Conservation (phyloP, 2,113 vertebrate genomes). For the Rana temporaria region DNA sequence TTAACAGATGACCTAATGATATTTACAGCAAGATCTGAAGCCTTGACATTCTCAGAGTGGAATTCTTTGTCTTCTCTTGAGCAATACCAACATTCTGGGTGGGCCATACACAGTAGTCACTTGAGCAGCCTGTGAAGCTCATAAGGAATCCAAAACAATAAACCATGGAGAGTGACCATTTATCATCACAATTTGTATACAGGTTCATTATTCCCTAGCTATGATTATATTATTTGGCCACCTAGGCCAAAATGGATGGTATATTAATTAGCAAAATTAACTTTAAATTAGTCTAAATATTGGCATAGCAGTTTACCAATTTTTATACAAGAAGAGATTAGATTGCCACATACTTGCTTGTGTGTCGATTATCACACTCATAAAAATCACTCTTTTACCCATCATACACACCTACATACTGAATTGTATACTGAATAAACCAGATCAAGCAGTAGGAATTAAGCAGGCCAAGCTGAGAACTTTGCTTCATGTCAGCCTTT, state of each 20-base stretch:
- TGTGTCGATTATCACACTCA: too few relatives aligned
- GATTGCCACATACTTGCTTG: too few relatives aligned
- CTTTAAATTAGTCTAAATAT: neutral
- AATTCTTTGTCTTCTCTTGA: constrained; percentile 15
- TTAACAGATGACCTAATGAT: constrained; percentile 18
- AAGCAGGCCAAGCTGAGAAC: too few relatives aligned
- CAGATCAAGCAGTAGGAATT: too few relatives aligned
- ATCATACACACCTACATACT: too few relatives aligned
- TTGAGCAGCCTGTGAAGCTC: constrained; percentile 26
- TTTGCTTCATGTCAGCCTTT: too few relatives aligned
- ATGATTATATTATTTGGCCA: neutral
- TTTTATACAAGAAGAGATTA: too few relatives aligned
- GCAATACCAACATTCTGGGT: constrained; percentile 2
- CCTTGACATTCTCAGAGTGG: constrained; percentile 14
- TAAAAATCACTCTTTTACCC: too few relatives aligned
- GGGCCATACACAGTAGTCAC: neutral
- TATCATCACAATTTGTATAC: neutral
- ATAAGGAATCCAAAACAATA: constrained; percentile 33
- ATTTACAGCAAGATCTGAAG: constrained; percentile 43
- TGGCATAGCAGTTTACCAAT: too few relatives aligned
- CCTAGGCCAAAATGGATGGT: neutral
- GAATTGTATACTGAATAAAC: too few relatives aligned
- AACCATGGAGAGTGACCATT: constrained; percentile 9
- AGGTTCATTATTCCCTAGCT: neutral
- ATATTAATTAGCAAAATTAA: neutral